Percentiles rank a stretch among this genome's conserved stretches.
These are phyloP conservation scores for Drosophila sproati DNA, from an alignment of 1,140 invertebrate genomes.

Conservation along the genomic window DNA sequence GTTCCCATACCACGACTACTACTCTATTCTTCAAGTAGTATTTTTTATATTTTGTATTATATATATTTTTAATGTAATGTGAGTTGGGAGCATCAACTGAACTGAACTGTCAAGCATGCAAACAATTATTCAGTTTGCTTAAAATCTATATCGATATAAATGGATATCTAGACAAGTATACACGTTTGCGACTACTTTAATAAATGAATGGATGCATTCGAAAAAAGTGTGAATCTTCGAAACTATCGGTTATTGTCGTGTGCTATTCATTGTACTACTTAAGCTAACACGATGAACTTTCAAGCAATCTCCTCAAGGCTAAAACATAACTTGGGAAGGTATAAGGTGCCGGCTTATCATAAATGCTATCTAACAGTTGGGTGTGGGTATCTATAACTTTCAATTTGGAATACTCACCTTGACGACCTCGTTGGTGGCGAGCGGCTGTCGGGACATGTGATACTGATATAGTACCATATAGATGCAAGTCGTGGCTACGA, in stretches of 20 bases:
- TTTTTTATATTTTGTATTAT: too few relatives aligned
- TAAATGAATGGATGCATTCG: background rate
- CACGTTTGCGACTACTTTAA: too few relatives aligned
- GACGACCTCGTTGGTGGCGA: conserved; percentile 64
- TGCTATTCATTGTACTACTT: background rate
- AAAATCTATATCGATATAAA: too few relatives aligned
- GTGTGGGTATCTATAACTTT: conserved; percentile 6
- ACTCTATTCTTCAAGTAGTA: too few relatives aligned
- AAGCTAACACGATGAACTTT: background rate
- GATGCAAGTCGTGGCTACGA: conserved; percentile 82
- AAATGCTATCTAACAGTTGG: background rate
- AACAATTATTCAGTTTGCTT: background rate
- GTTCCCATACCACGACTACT: too few relatives aligned
- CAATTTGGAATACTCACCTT: conserved; percentile 64
- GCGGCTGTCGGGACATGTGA: conserved; percentile 73
- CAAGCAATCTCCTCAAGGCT: background rate
- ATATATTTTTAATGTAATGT: background rate
- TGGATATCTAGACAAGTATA: background rate
- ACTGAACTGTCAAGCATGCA: conserved; percentile 3
- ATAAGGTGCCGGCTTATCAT: background rate
- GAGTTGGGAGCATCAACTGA: background rate
- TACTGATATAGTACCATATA: conserved; percentile 84
- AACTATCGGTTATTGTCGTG: background rate
- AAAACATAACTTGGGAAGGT: background rate
- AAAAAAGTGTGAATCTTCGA: background rate